Evolutionary conservation across 2,888 invertebrate species (phyloP).

Genomic region (Pinctada fucata): DNA sequence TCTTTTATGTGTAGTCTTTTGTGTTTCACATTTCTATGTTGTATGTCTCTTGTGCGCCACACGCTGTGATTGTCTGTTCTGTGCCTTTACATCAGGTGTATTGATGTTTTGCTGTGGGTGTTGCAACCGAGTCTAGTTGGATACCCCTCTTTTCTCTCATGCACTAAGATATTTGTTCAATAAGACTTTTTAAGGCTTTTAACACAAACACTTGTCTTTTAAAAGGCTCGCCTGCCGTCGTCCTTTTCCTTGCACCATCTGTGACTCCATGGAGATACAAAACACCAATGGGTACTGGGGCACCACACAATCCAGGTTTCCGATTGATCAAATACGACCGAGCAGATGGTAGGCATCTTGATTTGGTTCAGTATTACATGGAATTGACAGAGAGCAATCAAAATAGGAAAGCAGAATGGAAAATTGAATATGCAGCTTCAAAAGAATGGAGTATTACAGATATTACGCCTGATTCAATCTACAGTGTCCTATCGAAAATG

Average conservation of each 20-base stretch:
- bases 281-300: conserved; percentile 58
- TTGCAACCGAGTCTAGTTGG: too few relatives aligned
- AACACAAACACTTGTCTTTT: too few relatives aligned
- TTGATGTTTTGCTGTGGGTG: too few relatives aligned
- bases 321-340: conserved; percentile 93
- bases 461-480: conserved; percentile 87
- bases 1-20: too few relatives aligned
- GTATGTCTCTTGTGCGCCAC: too few relatives aligned
- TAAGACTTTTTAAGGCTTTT: too few relatives aligned
- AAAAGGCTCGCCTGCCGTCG: conserved; percentile 86
- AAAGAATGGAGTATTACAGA: conserved; percentile 87
- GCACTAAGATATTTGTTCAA: too few relatives aligned
- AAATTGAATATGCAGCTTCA: conserved; percentile 89
- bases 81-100: too few relatives aligned
- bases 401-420: conserved; percentile 87
- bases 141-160: too few relatives aligned
- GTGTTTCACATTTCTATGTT: too few relatives aligned
- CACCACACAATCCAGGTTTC: conserved; percentile 89
- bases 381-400: conserved; percentile 83
- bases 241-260: conserved; percentile 91
- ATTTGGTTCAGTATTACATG: conserved; percentile 93
- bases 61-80: too few relatives aligned
- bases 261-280: conserved; percentile 89
- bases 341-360: conserved; percentile 82
- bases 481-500: conserved; percentile 80